Evolutionary conservation across 2,113 vertebrate species (phyloP).

Genomic region (Micronisus gabar): DNA sequence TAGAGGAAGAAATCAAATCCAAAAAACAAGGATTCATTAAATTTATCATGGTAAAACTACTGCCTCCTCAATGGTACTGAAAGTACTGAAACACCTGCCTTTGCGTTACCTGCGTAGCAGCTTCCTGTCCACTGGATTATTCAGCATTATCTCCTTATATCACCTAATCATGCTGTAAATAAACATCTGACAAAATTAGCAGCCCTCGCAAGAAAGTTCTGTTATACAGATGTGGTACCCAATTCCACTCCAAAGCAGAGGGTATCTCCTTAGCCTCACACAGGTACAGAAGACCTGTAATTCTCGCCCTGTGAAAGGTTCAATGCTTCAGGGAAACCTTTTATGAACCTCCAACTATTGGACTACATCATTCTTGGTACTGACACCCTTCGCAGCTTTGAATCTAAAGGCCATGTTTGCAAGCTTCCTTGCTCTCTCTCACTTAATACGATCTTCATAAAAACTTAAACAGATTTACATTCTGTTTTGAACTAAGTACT

Average conservation of each 20-base stretch:
- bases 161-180: neutral
- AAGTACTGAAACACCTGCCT: neutral
- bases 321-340: neutral
- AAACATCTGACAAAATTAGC: neutral
- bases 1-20: neutral
- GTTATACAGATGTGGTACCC: rapidly evolving
- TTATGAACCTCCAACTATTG: neutral
- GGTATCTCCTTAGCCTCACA: neutral
- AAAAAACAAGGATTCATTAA: neutral
- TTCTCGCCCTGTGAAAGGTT: neutral
- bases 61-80: neutral
- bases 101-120: neutral
- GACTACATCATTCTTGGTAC: neutral
- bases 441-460: neutral
- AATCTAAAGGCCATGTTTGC: neutral
- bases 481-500: neutral
- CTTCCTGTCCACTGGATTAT: neutral
- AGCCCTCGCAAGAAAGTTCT: neutral
- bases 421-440: neutral
- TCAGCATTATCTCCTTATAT: neutral
- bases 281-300: neutral
- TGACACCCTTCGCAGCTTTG: neutral
- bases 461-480: neutral
- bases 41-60: neutral
- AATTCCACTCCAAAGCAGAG: neutral